Conservation (phyloP, 2,888 invertebrate species). For the Metellina segmentata region DNA sequence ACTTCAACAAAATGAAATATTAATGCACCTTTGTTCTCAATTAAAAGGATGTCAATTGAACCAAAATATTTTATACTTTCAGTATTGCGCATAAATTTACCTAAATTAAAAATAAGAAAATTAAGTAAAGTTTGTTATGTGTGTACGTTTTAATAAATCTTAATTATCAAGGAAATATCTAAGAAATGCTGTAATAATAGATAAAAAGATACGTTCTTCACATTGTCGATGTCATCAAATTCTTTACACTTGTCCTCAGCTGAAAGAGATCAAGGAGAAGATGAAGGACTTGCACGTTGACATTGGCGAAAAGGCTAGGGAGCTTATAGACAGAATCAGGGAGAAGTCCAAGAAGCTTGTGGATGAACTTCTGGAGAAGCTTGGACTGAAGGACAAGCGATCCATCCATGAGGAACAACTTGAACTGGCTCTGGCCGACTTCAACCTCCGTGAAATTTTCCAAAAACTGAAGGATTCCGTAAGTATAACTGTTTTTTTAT, state of each 20-base stretch:
- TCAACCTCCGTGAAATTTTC: constrained; percentile 61
- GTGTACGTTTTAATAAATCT: too few species aligned
- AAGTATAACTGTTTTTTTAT: not conserved
- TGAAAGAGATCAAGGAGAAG: constrained; percentile 56
- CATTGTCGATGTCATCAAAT: too few species aligned
- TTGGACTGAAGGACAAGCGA: constrained; percentile 33
- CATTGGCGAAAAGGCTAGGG: constrained; percentile 45
- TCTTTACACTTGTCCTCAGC: not conserved
- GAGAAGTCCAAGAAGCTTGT: constrained; percentile 51
- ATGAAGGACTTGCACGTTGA: constrained; percentile 54
- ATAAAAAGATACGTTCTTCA: too few species aligned
- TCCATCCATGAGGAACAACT: constrained; percentile 16
- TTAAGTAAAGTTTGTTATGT: too few species aligned
- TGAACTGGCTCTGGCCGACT: constrained; percentile 13
- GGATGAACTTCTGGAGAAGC: constrained; percentile 42
- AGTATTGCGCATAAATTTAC: too few species aligned
- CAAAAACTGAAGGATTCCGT: constrained; percentile 54
- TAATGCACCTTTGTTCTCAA: too few species aligned
- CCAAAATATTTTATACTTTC: too few species aligned
- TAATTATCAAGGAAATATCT: too few species aligned
- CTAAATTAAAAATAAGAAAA: too few species aligned
- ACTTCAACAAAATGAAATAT: too few species aligned
- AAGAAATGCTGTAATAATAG: too few species aligned
- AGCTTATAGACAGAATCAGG: constrained; percentile 40
- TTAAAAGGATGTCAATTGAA: too few species aligned